Conservation (phyloP, 2,797 vertebrate genomes). For the Austrolebias charrua region DNA sequence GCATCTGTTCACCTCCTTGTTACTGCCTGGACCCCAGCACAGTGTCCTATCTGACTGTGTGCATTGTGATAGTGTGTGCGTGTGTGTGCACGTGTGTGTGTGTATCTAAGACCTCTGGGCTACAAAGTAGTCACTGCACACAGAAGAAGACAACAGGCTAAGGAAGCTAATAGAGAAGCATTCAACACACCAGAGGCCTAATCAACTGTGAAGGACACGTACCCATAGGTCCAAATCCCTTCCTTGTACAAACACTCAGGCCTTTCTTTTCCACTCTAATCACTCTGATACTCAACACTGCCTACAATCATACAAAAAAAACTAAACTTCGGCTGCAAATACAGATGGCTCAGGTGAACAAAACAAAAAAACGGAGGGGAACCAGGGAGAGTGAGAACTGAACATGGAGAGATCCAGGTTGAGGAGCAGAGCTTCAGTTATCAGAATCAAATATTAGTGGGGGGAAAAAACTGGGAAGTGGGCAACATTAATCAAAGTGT, state of each 20-base stretch:
- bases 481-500: slow-evolving; percentile 99
- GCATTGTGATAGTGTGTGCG: slow-evolving; percentile 37
- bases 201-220: slow-evolving; percentile 69
- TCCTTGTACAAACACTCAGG: slow-evolving; percentile 47
- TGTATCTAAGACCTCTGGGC: slow-evolving; percentile 58
- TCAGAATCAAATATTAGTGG: slow-evolving; percentile 94
- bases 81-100: slow-evolving; percentile 9
- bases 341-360: slow-evolving; percentile 37
- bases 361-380: slow-evolving; percentile 12
- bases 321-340: slow-evolving; percentile 35
- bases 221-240: slow-evolving; percentile 56
- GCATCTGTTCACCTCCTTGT: slow-evolving; percentile 76
- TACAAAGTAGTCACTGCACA: slow-evolving; percentile 58
- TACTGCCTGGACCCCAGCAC: slow-evolving; percentile 63
- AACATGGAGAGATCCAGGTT: slow-evolving; percentile 44
- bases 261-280: slow-evolving; percentile 55
- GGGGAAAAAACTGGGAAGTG: slow-evolving; percentile 78
- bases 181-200: slow-evolving; percentile 74
- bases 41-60: slow-evolving; percentile 60
- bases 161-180: slow-evolving; percentile 70
- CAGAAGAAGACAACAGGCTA: slow-evolving; percentile 59
- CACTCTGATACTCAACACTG: slow-evolving; percentile 48
- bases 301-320: slow-evolving; percentile 15
- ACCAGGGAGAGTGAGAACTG: slow-evolving; percentile 13
- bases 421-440: slow-evolving; percentile 79